Evolutionary conservation across 2,113 vertebrate genomes (phyloP).

Genomic region (Gallinago undulata): DNA sequence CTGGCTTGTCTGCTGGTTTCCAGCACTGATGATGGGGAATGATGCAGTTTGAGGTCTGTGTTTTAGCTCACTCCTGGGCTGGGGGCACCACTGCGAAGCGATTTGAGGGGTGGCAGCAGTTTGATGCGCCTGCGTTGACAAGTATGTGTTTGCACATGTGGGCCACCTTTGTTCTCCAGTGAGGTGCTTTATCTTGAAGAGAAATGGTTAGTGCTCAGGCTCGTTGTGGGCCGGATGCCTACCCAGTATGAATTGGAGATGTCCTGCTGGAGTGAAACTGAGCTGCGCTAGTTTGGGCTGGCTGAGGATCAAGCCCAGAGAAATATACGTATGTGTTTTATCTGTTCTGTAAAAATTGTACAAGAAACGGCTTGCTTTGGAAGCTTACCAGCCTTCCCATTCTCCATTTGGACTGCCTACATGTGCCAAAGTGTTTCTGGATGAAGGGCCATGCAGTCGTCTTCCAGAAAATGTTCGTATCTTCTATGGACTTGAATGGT

Average conservation of each 20-base stretch:
- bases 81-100: neutral
- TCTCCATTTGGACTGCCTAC: neutral
- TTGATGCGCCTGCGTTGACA: neutral
- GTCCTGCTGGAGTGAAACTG: neutral
- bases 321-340: neutral
- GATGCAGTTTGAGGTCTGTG: neutral
- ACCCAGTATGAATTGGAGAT: neutral
- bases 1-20: neutral
- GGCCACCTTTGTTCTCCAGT: neutral
- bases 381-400: neutral
- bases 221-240: neutral
- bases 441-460: neutral
- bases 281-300: neutral
- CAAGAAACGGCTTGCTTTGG: neutral
- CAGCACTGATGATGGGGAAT: neutral
- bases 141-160: neutral
- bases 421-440: rapidly evolving
- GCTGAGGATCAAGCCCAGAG: neutral
- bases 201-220: rapidly evolving
- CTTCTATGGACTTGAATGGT: neutral
- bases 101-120: neutral
- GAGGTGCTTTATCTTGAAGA: neutral
- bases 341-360: neutral
- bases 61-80: neutral
- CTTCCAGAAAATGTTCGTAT: neutral